Conservation (phyloP, 2,113 vertebrate genomes). For the Apistogramma diplotaenia region DNA sequence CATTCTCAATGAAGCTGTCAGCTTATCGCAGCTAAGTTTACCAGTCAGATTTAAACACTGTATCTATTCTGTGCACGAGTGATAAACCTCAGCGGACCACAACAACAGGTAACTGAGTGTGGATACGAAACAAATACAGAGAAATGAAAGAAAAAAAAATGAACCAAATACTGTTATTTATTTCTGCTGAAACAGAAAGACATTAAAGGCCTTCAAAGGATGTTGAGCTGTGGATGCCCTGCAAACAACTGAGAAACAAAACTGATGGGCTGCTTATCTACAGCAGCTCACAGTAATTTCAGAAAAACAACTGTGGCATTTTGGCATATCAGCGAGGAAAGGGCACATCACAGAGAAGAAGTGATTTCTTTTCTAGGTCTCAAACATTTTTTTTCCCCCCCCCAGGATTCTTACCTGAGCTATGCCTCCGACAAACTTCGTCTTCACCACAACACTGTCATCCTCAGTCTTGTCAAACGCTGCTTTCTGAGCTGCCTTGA, state of each 20-base stretch:
- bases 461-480: conserved; percentile 94
- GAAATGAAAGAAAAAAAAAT: background rate
- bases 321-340: conserved; percentile 35
- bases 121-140: background rate
- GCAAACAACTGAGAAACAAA: conserved; percentile 50
- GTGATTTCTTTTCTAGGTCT: background rate
- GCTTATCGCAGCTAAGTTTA: background rate
- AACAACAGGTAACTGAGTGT: background rate
- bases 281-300: conserved; percentile 26
- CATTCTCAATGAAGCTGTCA: background rate
- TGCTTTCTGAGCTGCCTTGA: conserved; percentile 96
- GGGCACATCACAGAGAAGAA: conserved; percentile 23
- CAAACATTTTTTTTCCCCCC: background rate
- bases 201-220: conserved; percentile 1
- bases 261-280: conserved; percentile 37
- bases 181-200: background rate
- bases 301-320: conserved; percentile 38
- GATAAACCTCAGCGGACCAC: background rate
- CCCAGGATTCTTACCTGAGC: conserved; percentile 84
- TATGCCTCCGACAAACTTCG: conserved; percentile 97
- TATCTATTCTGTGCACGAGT: background rate
- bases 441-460: conserved; percentile 94
- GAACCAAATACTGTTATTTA: background rate
- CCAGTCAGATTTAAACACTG: background rate
- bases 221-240: conserved; percentile 28